A percentile compares a stretch with the other conserved stretches of the same genome.
These are phyloP conservation scores for Siniperca scherzeri DNA, from an alignment of 2,797 vertebrate genomes.

Conservation along the genomic window DNA sequence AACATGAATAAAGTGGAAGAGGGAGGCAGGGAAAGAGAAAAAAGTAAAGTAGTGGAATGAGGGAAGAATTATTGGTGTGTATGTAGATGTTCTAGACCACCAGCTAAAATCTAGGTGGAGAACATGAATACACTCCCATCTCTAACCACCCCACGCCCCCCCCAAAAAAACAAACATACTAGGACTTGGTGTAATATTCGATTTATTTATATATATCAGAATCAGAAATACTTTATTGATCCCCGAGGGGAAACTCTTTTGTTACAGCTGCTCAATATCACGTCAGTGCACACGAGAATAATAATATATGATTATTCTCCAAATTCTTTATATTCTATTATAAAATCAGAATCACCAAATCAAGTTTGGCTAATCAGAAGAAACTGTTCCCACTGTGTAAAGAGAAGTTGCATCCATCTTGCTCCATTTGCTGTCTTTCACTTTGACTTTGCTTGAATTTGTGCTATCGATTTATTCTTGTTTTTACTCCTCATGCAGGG, in stretches of 20 bases:
- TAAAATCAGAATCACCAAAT: too few relatives aligned
- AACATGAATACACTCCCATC: background rate
- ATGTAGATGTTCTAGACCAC: background rate
- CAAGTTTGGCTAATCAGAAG: too few relatives aligned
- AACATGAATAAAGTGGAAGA: constrained; percentile 2
- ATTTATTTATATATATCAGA: too few relatives aligned
- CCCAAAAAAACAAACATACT: background rate
- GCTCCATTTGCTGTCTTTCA: background rate
- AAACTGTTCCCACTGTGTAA: background rate
- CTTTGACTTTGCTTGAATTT: constrained; percentile 8
- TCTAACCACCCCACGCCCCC: background rate
- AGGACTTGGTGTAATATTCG: background rate
- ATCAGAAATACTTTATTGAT: too few relatives aligned
- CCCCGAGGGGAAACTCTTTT: too few relatives aligned
- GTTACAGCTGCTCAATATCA: too few relatives aligned
- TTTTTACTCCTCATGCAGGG: constrained; percentile 4
- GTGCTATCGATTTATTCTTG: constrained; percentile 14
- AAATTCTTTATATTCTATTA: background rate
- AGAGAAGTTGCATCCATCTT: background rate
- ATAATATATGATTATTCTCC: background rate
- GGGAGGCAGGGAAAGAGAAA: background rate
- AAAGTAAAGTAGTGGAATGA: background rate
- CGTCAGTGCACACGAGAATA: too few relatives aligned
- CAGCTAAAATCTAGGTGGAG: background rate
- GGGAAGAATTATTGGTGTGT: background rate